Evolutionary conservation across 2,888 invertebrate genomes (phyloP).

Genomic region (Andrena chrysosceles): DNA sequence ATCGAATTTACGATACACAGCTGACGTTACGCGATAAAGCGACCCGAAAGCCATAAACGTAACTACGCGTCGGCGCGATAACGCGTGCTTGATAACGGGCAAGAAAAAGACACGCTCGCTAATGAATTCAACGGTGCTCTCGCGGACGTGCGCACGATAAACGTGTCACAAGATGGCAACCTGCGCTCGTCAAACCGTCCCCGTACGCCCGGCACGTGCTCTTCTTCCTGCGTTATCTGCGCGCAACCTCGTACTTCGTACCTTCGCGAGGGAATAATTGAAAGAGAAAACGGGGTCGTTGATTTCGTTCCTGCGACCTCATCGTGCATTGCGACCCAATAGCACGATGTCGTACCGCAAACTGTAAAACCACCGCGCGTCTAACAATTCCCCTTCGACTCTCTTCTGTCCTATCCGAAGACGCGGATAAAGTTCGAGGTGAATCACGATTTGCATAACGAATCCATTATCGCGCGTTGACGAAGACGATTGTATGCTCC

Average conservation of each 20-base stretch:
- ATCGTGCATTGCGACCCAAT: neutral
- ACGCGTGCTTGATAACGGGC: slow-evolving; percentile 31
- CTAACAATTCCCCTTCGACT: neutral
- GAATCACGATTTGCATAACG: neutral
- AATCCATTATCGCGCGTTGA: neutral
- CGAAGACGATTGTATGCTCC: neutral
- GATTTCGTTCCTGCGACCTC: neutral
- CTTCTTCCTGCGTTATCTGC: slow-evolving; percentile 34
- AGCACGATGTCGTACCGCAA: neutral
- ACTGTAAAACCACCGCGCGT: neutral
- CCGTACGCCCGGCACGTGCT: slow-evolving; percentile 5
- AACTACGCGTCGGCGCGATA: slow-evolving; percentile 25
- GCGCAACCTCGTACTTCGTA: neutral
- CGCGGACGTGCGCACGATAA: slow-evolving; percentile 10
- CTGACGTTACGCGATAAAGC: slow-evolving; percentile 13
- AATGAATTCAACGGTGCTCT: slow-evolving; percentile 23
- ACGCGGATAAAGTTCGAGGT: neutral
- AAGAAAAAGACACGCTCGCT: slow-evolving; percentile 1
- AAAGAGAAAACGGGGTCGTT: slow-evolving; percentile 22
- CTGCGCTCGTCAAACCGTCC: slow-evolving; percentile 41
- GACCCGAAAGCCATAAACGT: slow-evolving; percentile 21
- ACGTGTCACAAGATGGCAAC: slow-evolving; percentile 14
- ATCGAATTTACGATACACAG: slow-evolving; percentile 15
- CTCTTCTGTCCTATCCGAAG: neutral
- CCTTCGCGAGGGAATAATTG: neutral